Evolutionary conservation across 2,888 invertebrate species (phyloP).

Genomic region (Mythimna lalbum): DNA sequence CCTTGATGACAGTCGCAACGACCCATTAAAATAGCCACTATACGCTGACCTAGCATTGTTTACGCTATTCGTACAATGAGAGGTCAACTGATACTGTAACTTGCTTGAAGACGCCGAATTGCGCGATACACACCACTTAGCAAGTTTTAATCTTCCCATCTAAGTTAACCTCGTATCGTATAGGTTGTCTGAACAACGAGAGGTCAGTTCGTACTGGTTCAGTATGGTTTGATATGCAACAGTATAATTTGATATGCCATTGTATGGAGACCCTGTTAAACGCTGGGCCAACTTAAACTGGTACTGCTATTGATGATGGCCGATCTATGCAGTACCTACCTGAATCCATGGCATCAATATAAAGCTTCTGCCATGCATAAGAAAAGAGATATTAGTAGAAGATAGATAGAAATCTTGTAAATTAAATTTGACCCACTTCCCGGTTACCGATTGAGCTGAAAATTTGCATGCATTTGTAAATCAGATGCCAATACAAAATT

Average conservation of each 20-base stretch:
- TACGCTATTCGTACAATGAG: not conserved
- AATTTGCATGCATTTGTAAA: too few species aligned
- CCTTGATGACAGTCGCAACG: not conserved
- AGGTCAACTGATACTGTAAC: not conserved
- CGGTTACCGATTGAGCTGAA: too few species aligned
- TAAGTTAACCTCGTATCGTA: not conserved
- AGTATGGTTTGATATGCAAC: not conserved
- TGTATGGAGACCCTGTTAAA: too few species aligned
- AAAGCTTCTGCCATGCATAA: constrained; percentile 12
- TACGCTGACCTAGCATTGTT: not conserved
- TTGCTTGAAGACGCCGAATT: not conserved
- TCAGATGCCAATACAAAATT: too few species aligned
- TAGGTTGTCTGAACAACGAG: not conserved
- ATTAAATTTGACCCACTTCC: too few species aligned
- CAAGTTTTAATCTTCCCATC: too few species aligned
- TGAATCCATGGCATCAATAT: constrained; percentile 16
- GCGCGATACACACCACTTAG: too few species aligned
- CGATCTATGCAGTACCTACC: not conserved
- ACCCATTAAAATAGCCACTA: not conserved
- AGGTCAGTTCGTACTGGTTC: not conserved
- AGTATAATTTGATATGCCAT: not conserved
- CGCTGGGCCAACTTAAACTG: not conserved
- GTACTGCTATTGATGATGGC: not conserved
- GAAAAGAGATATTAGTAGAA: too few species aligned
- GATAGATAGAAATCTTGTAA: too few species aligned